A percentile compares a stretch with the other conserved stretches of the same genome.
These are phyloP conservation scores for Zaprionus lineosus DNA, from an alignment of 2,888 invertebrate species.

Conservation along the genomic window DNA sequence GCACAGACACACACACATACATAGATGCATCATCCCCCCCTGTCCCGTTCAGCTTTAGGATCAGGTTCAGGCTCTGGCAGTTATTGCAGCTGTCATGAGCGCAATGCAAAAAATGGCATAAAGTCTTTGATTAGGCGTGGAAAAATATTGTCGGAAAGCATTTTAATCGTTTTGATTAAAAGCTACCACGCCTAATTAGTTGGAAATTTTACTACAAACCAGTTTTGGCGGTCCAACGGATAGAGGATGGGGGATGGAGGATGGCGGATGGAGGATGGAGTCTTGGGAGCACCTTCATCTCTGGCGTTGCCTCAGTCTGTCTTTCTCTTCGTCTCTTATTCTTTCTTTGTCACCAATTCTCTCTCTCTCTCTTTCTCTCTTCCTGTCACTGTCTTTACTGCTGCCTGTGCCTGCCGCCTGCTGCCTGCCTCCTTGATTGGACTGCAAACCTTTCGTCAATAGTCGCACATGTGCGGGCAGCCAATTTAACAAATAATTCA, in stretches of 20 bases:
- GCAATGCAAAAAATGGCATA: slow-evolving; percentile 71
- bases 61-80: slow-evolving; percentile 35
- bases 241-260: no score
- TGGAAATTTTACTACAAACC: slow-evolving; percentile 60
- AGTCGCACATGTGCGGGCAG: slow-evolving; percentile 64
- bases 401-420: slow-evolving; percentile 3
- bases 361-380: no score
- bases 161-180: slow-evolving; percentile 77
- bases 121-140: slow-evolving; percentile 77
- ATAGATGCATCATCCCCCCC: slow-evolving; percentile 22
- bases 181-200: slow-evolving; percentile 78
- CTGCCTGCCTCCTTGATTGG: slow-evolving; percentile 54
- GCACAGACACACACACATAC: slow-evolving; percentile 1
- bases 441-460: slow-evolving; percentile 67
- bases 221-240: slow-evolving; percentile 36
- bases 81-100: slow-evolving; percentile 69
- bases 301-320: no score
- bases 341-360: no score
- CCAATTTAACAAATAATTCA: slow-evolving; percentile 77
- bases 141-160: slow-evolving; percentile 78
- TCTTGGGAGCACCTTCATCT: no score
- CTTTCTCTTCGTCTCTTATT: no score
- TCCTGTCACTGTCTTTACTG: no score
- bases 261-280: no score
- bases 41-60: slow-evolving; percentile 2